Evolutionary conservation across 2,113 vertebrate species (phyloP).

Genomic region (Nothocercus julius): DNA sequence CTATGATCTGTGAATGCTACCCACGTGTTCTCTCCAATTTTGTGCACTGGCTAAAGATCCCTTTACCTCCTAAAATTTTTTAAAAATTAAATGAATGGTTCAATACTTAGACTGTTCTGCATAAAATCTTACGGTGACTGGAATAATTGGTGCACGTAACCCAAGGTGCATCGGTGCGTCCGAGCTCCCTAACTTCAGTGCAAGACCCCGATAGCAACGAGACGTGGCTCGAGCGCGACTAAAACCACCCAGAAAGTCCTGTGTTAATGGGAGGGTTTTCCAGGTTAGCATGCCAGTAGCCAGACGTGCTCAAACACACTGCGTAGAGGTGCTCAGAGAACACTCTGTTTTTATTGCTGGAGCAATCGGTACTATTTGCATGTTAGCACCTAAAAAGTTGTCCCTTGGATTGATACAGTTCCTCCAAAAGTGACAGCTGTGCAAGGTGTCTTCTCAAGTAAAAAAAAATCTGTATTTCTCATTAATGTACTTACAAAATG

Average conservation of each 20-base stretch:
- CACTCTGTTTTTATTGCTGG: neutral
- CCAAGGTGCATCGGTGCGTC: neutral
- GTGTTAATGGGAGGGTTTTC: neutral
- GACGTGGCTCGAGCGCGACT: neutral
- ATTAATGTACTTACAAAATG: slow-evolving; percentile 27
- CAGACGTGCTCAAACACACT: neutral
- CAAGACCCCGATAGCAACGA: neutral
- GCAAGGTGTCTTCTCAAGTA: slow-evolving; percentile 12
- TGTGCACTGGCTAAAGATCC: neutral
- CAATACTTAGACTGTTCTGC: neutral
- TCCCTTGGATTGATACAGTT: neutral
- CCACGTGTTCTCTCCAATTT: neutral
- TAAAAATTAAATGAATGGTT: neutral
- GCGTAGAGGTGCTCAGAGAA: neutral
- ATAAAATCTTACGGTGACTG: neutral
- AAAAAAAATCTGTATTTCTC: slow-evolving; percentile 36
- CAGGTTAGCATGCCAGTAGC: neutral
- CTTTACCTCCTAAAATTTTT: slow-evolving; percentile 27
- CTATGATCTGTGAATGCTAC: neutral
- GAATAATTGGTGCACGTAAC: neutral
- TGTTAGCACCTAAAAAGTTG: neutral
- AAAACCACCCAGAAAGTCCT: neutral
- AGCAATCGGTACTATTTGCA: neutral
- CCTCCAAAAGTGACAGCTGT: neutral
- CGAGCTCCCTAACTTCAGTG: neutral